A percentile compares a stretch with the other conserved stretches of the same genome.
These are phyloP conservation scores for Lathronympha strigana DNA, from an alignment of 2,888 invertebrate genomes.

Conservation along the genomic window DNA sequence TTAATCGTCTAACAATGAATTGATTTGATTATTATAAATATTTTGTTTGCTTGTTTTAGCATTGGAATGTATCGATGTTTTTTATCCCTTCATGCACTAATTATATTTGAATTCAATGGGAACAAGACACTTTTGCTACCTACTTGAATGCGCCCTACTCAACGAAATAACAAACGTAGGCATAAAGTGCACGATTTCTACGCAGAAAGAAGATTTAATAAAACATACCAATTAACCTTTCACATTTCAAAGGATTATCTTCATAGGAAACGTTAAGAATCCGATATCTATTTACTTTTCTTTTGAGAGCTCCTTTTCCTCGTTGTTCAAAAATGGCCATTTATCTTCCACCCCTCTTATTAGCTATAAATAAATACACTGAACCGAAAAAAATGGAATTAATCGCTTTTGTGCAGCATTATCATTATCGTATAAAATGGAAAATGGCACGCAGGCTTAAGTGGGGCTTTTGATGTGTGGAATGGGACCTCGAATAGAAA, in stretches of 20 bases:
- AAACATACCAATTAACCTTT: background rate
- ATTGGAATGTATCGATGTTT: too few species aligned
- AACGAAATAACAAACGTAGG: too few species aligned
- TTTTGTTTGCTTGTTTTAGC: too few species aligned
- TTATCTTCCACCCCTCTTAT: constrained; percentile 24
- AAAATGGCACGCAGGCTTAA: constrained; percentile 40
- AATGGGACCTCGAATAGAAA: constrained; percentile 33
- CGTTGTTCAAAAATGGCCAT: constrained; percentile 13
- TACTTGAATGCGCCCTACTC: too few species aligned
- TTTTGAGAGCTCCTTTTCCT: constrained; percentile 1
- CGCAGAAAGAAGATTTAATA: background rate
- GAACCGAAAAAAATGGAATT: constrained; percentile 27
- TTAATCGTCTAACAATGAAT: too few species aligned
- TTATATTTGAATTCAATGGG: too few species aligned
- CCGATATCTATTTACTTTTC: constrained; percentile 10
- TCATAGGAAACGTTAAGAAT: background rate
- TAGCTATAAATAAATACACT: constrained; percentile 31
- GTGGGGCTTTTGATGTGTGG: constrained; percentile 37
- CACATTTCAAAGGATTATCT: constrained; percentile 9
- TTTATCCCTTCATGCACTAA: too few species aligned
- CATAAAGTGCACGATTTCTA: too few species aligned
- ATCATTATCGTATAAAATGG: constrained; percentile 40
- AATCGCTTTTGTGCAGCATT: constrained; percentile 36
- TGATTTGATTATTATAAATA: too few species aligned
- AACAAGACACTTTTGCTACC: too few species aligned